A percentile compares a stretch with the other conserved stretches of the same genome.
Conservation (phyloP, 2,888 invertebrate species). For the Paralinhomoeus sp. region DNA sequence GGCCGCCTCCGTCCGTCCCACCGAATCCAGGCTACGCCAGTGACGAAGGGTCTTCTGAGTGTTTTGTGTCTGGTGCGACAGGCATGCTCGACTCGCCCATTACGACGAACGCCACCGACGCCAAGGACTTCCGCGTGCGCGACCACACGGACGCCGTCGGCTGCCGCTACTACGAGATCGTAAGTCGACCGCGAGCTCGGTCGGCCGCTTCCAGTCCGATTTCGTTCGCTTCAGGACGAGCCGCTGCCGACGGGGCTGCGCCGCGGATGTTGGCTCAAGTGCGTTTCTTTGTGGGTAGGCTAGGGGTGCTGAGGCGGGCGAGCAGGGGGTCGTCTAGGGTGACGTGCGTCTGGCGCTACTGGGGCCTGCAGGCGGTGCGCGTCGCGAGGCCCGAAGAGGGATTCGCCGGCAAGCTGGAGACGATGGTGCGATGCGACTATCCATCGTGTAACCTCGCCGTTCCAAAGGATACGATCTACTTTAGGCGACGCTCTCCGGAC, state of each 20-base stretch:
- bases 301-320: neutral
- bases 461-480: too few relatives aligned
- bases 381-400: neutral
- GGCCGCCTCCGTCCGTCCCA: too few relatives aligned
- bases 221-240: neutral
- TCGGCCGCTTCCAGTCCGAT: neutral
- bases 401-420: too few relatives aligned
- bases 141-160: neutral
- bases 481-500: too few relatives aligned
- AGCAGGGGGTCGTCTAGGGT: neutral
- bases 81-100: neutral
- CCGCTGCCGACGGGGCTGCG: neutral
- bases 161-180: neutral
- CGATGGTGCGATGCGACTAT: too few relatives aligned
- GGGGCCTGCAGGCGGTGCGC: conserved; percentile 1
- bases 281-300: neutral
- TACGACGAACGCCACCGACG: neutral
- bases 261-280: neutral
- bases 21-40: too few relatives aligned
- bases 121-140: neutral
- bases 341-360: conserved; percentile 1
- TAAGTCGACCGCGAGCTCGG: neutral
- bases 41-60: neutral
- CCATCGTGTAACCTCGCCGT: too few relatives aligned
- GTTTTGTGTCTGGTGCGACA: neutral